Evolutionary conservation across 2,888 invertebrate species (phyloP).

Genomic region (Meghimatium bilineatum): DNA sequence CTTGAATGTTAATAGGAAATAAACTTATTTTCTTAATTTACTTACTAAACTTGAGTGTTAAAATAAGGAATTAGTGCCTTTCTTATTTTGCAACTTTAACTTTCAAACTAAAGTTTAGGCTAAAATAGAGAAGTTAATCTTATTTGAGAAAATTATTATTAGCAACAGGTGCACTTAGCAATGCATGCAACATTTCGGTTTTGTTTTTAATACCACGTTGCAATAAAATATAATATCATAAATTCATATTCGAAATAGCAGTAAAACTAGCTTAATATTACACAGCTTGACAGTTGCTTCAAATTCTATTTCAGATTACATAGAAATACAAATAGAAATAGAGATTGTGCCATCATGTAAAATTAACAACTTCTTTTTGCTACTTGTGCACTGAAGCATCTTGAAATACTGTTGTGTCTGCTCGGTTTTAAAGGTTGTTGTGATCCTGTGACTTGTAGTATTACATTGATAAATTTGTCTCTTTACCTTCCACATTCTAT

Average conservation of each 20-base stretch:
- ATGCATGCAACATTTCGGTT: neutral
- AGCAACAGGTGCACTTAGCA: neutral
- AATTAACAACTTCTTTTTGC: neutral
- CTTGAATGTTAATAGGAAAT: too few relatives aligned
- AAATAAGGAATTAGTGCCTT: too few relatives aligned
- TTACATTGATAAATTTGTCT: too few relatives aligned
- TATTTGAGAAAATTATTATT: constrained; percentile 1
- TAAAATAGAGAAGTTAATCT: neutral
- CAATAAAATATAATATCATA: neutral
- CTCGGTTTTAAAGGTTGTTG: too few relatives aligned
- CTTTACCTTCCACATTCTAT: too few relatives aligned
- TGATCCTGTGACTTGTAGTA: too few relatives aligned
- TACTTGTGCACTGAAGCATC: too few relatives aligned
- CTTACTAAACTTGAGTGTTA: too few relatives aligned
- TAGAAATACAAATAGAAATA: neutral
- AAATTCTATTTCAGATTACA: neutral
- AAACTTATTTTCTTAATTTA: too few relatives aligned
- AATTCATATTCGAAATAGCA: neutral
- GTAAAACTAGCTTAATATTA: neutral
- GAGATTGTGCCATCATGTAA: neutral
- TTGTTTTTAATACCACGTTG: neutral
- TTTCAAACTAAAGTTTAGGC: neutral
- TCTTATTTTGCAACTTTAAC: neutral
- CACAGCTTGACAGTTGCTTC: neutral
- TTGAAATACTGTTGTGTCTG: too few relatives aligned